Conservation (phyloP, 2,797 vertebrate genomes). For the Brotula barbata region DNA sequence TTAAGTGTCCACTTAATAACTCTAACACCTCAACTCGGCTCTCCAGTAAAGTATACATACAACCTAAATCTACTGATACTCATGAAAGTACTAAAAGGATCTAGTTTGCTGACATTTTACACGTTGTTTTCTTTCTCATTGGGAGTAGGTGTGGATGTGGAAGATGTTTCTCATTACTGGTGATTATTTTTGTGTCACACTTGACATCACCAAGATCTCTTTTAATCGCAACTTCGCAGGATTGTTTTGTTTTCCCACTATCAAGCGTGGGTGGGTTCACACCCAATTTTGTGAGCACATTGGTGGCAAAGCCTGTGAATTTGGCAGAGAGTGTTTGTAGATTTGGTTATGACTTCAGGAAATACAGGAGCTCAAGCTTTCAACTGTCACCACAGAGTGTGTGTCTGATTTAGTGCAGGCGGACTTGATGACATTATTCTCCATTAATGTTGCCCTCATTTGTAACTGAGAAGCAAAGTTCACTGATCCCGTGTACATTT, state of each 20-base stretch:
- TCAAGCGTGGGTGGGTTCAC: neutral
- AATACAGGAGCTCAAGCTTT: no score
- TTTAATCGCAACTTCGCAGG: constrained; percentile 11
- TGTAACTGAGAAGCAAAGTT: constrained; percentile 8
- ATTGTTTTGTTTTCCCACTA: constrained; percentile 6
- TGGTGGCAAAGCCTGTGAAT: constrained; percentile 5
- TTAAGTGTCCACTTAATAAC: no score
- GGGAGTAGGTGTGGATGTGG: neutral
- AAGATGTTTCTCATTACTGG: neutral
- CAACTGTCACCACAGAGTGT: no score
- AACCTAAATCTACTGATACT: no score
- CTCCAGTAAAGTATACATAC: no score
- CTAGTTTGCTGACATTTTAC: neutral
- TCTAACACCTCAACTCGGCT: no score
- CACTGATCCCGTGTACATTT: constrained; percentile 4
- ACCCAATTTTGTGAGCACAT: neutral
- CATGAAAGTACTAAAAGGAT: no score
- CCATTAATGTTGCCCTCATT: constrained; percentile 9
- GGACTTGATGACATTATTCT: neutral
- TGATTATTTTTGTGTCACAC: constrained; percentile 13
- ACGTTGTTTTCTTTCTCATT: neutral
- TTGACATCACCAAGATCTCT: constrained; percentile 30
- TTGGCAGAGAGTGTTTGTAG: neutral
- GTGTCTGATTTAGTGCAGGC: neutral
- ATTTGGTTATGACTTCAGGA: neutral